phyloP scores from a whole-genome alignment of 2,113 vertebrate genomes.

The Barbus barbus region DNA sequence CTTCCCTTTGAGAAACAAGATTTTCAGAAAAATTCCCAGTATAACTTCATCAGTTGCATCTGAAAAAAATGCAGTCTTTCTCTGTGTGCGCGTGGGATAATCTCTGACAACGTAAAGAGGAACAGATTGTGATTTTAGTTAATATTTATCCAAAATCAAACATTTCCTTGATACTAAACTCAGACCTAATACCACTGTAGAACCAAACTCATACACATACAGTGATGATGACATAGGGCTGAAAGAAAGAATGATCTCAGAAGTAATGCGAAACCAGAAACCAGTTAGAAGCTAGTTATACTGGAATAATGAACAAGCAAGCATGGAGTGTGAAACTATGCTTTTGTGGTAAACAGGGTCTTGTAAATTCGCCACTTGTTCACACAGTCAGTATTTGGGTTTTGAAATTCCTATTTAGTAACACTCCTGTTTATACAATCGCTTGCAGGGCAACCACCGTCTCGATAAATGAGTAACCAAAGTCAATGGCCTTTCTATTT shows the following conservation, averaged over 20 bases:
- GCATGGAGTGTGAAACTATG: not conserved
- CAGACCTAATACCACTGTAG: not conserved
- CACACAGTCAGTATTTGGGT: not conserved
- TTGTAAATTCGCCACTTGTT: not conserved
- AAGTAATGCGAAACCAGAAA: not conserved
- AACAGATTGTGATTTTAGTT: not conserved
- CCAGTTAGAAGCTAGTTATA: not conserved
- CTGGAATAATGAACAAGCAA: not conserved
- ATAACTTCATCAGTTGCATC: not conserved
- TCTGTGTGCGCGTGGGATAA: no score
- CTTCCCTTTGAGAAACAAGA: not conserved
- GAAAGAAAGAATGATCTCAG: not conserved
- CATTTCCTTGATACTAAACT: not conserved
- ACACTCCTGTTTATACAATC: not conserved
- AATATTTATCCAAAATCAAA: slow-evolving; percentile 1
- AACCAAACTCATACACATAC: not conserved
- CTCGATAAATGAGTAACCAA: not conserved
- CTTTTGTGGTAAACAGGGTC: not conserved
- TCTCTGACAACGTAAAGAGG: no score
- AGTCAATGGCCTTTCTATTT: not conserved
- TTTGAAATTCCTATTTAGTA: not conserved
- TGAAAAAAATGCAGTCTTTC: not conserved
- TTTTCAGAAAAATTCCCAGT: not conserved
- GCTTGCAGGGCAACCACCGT: not conserved
- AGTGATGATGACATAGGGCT: not conserved